Evolutionary conservation across 2,888 invertebrate species (phyloP), one percentile per base, ranked within the genome.

Genomic region (Stenodera caucasica): DNA sequence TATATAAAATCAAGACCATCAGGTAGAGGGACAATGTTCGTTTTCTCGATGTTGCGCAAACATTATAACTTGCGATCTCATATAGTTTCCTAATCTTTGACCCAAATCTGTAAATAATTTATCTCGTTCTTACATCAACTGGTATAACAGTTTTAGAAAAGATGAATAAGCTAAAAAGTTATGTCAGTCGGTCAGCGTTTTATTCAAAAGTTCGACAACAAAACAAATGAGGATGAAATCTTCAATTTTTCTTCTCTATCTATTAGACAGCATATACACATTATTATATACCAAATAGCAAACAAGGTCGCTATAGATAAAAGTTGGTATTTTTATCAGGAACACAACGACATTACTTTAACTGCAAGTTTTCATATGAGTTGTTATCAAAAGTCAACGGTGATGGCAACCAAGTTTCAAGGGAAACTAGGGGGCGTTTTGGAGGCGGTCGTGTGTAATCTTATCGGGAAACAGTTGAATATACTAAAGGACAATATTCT

Each of bases 401-500:
- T 45, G 23, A 45, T 45, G 45, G 45, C 21, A 23, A 23, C 23
- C 23, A 23, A 45, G 45, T 45, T 45, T 45, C 45, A 45, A 45
- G 45, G 45, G 45, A 23, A 45, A 45, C 51, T 56, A 40, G 53
- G 53, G 50, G 49, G 55, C 56, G 61, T 49, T 45, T 45, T 21
- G 57, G 53, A 49, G 64, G 66, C 67, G 65, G 68, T 58, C 57
- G 65, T 57, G 59, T 63, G 68, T 70, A 69, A 74, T 73, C 72
- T 73, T 73, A 73, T 73, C 73, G 63, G 58, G 53, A 58, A 63
- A 60, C 60, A 21, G 56, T 67, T 72, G 70, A 72, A 73, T 69
- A 70, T 70, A 67, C n/a, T n/a, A n/a, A 69, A 63, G 70, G 72
- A 70, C 72, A 73, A 67, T 64, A 70, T 73, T 72, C 72, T 69